Evolutionary conservation across 2,888 invertebrate genomes (phyloP), one percentile per base, ranked within the genome.

Genomic region (Morinoia aosen): DNA sequence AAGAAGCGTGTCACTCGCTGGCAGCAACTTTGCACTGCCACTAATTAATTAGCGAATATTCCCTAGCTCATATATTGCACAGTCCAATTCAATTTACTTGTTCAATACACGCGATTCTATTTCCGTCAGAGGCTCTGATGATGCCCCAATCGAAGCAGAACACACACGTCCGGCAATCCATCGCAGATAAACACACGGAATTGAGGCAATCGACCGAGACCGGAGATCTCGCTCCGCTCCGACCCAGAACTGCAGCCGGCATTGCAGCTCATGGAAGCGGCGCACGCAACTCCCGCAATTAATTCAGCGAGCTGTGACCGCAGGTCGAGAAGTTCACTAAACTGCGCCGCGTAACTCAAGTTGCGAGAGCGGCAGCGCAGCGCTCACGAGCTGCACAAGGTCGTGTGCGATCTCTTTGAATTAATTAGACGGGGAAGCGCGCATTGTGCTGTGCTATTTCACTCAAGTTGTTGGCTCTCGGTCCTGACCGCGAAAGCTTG

Each of bases 261-360:
- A 76, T 76, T 76, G 76, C 76, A 76, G 61, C 61, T 12, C 19
- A 8, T 61, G 8, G 61, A 61, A 61, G 76, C 25, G 76, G 33
- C 25, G 16, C 76, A 76, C 76, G 76, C 76, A 76, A 76, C 76
- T 76, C 76, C 76, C 16, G 25, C 76, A 76, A 76, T 76, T 76
- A 76, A 76, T 76, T 33, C 76, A 76, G 76, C 76, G 76, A 76
- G 33, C 76, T 76, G 76, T 76, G 76, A 76, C 76, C 76, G 76
- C 76, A 76, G 76, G 76, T 76, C 76, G 76, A 76, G 76, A 76
- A 76, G 76, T 76, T 76, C 76, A 76, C 76, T 76, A 76, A 76
- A 76, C 76, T 76, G 76, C 76, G 10, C 76, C 76, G 76, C 33
- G 76, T 76, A 76, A 76, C 76, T 76, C 76, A 76, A 76, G 76